phyloP scores from a whole-genome alignment of 2,113 vertebrate species.

The Chionodraco myersi region DNA sequence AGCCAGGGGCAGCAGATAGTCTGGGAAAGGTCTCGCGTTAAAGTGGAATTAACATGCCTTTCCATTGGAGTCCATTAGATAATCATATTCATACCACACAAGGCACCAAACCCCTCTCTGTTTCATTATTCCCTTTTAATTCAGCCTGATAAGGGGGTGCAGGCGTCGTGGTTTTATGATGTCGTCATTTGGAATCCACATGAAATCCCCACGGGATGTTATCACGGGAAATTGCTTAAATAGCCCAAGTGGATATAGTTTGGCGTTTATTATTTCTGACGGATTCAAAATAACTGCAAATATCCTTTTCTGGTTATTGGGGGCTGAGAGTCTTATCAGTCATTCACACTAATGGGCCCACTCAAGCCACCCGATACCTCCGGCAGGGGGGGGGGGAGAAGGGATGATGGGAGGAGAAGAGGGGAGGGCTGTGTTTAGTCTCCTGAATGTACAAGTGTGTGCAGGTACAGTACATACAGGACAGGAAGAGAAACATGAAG shows the following conservation, averaged over 20 bases:
- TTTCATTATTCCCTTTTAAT: slow-evolving; percentile 85
- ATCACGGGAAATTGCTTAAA: slow-evolving; percentile 84
- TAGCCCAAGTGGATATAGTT: slow-evolving; percentile 83
- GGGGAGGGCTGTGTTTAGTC: slow-evolving; percentile 9
- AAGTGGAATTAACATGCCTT: slow-evolving; percentile 82
- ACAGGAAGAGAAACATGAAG: not conserved
- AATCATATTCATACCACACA: slow-evolving; percentile 87
- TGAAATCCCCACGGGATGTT: slow-evolving; percentile 78
- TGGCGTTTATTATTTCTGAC: slow-evolving; percentile 83
- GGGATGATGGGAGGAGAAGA: not conserved
- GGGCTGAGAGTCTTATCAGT: slow-evolving; percentile 74
- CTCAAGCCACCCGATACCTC: slow-evolving; percentile 78
- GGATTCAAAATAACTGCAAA: slow-evolving; percentile 83
- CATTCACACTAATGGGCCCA: slow-evolving; percentile 78
- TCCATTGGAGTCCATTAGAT: slow-evolving; percentile 83
- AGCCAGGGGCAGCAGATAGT: slow-evolving; percentile 82
- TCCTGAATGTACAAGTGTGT: slow-evolving; percentile 39
- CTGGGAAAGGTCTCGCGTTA: slow-evolving; percentile 83
- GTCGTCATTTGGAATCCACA: slow-evolving; percentile 82
- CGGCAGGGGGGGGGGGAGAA: slow-evolving; percentile 6
- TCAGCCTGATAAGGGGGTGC: slow-evolving; percentile 80
- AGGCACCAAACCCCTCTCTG: slow-evolving; percentile 79
- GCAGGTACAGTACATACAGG: slow-evolving; percentile 43
- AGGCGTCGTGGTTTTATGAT: slow-evolving; percentile 81
- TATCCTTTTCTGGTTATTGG: slow-evolving; percentile 70